Evolutionary conservation across 1,140 invertebrate species (phyloP).

Genomic region (Tetranychus cinnabarinus): DNA sequence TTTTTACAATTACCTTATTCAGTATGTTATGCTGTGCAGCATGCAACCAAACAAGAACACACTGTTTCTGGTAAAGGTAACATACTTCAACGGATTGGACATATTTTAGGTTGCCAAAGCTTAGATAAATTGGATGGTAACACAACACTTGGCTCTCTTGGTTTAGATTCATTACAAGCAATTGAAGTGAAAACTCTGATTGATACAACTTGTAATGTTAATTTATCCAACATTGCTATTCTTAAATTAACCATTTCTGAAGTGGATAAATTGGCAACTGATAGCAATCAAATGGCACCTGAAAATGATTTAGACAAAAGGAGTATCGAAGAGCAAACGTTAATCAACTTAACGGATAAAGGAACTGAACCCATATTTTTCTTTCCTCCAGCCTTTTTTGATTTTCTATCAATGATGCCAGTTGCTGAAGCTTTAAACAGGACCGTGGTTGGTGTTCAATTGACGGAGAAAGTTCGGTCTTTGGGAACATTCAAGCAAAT

Average conservation of each 20-base stretch:
- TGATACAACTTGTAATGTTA: constrained; percentile 2
- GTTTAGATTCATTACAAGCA: constrained; percentile 90
- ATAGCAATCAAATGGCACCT: background rate
- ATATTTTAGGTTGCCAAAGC: constrained; percentile 53
- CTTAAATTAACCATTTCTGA: background rate
- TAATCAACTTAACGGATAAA: background rate
- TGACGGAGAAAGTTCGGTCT: constrained; percentile 38
- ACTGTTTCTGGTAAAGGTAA: background rate
- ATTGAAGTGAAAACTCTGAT: constrained; percentile 55
- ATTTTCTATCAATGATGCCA: constrained; percentile 34
- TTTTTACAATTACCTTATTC: constrained; percentile 38
- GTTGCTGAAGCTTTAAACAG: constrained; percentile 40
- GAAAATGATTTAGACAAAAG: too few species aligned
- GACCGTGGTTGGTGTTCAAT: constrained; percentile 73
- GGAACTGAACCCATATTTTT: constrained; percentile 35
- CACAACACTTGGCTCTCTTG: constrained; percentile 40
- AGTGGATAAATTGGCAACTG: background rate
- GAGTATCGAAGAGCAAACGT: background rate
- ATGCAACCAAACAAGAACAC: background rate
- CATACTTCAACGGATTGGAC: background rate
- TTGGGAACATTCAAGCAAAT: constrained; percentile 36
- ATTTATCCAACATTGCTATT: background rate
- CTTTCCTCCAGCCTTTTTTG: constrained; percentile 77
- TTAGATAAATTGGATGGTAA: constrained; percentile 45
- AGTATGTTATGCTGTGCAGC: constrained; percentile 1